Evolutionary conservation across 1,140 invertebrate species (phyloP), one percentile per base, ranked within the genome.

Genomic region (Scaptodrosophila lebanonensis): DNA sequence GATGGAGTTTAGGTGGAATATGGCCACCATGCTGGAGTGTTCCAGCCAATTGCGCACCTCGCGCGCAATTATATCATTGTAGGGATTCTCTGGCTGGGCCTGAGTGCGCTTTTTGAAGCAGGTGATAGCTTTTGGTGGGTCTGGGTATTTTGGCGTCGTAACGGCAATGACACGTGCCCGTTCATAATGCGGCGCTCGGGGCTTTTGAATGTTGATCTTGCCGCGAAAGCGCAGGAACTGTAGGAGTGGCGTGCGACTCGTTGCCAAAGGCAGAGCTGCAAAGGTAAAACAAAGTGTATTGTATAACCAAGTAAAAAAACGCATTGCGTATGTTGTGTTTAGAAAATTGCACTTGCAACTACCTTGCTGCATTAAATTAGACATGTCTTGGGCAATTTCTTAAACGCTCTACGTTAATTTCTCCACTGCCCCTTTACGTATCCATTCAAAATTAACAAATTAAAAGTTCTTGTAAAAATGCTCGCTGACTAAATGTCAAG

Each of bases 161-260:
- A 93, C 87, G 64, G 90, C 89, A 33, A 92, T 79, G 8, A 92
- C 86, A 52, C 90, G 88, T 18, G 90, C 90, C 51, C 90, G 90
- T 57, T 90, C 88, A 73, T 90, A 93, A 83, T 93, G 91, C 12
- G 91, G 91, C 43, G 89, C 86, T 83, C 89, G 89, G 0, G 93
- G 93, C 57, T 89, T 91, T 79, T 93, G 91, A 36, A 94, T 90
- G 75, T 94, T 94, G 20, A 94, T 92, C 87, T 93, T 94, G 0
- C 90, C 89, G 13, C 91, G 88, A 72, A 90, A 93, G 61, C 93
- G 88, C 73, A 91, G 90, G 9, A 90, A 89, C 57, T 92, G 89
- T 7, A 88, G 53, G 5, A 89, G 79, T 1, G 89, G 86, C 2
- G 83, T 57, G 27, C 87, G 84, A 6, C 77, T 57, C 44, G 86